Evolutionary conservation across 2,113 vertebrate species (phyloP).

Genomic region (Seriola quinqueradiata): DNA sequence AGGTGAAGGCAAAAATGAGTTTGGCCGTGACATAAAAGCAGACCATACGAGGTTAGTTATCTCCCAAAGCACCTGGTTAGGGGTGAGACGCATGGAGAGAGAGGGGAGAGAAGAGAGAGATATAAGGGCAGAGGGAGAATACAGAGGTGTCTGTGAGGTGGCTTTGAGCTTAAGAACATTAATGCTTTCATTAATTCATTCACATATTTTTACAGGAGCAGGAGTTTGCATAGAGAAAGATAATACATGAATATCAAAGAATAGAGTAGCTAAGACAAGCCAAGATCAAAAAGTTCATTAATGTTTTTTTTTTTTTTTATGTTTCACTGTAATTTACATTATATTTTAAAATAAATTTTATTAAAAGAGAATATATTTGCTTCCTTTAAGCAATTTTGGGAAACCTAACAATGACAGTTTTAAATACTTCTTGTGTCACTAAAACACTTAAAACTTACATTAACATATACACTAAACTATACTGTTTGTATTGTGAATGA

Average conservation of each 20-base stretch:
- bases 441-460: neutral
- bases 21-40: conserved; percentile 44
- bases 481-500: neutral
- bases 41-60: conserved; percentile 51
- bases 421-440: neutral
- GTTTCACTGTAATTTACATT: neutral
- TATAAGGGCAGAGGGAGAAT: neutral
- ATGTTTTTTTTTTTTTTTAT: too few species aligned
- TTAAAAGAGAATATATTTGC: neutral
- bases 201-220: neutral
- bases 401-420: neutral
- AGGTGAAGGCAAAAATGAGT: conserved; percentile 47
- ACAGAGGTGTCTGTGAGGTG: neutral
- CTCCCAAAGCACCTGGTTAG: conserved; percentile 59
- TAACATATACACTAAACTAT: neutral
- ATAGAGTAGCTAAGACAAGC: neutral
- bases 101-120: neutral
- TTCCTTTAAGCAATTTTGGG: neutral
- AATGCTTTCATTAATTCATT: neutral
- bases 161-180: conserved; percentile 19
- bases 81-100: neutral
- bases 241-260: conserved; percentile 12
- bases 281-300: neutral
- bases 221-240: neutral
- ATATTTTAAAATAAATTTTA: neutral